Base-by-base conservation (phyloP, 2,888 invertebrate genomes). In the Eupithecia dodoneata region DNA sequence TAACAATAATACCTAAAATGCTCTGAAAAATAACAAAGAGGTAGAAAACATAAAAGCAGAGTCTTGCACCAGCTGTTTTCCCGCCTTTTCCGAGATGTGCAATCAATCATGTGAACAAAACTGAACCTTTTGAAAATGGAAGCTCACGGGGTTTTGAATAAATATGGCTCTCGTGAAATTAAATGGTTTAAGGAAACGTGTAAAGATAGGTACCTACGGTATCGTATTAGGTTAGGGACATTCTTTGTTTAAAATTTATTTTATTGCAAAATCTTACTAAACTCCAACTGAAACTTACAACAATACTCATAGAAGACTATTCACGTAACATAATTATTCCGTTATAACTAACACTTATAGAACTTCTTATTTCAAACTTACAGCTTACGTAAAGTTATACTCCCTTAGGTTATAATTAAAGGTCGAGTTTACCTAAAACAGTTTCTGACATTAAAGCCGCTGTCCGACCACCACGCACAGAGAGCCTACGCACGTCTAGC, bases 91-190 rank as follows among this genome's bases (percentile, higher is more conserved):
- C 66, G 66, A 66, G 70, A 42, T 75, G 78, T 75, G 75, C 75
- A 78, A 75, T 75, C 78, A 78, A 78, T 77, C 77, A 75, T 75
- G 78, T 75, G 77, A 55, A 71, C 52, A 49, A 71, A 73, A 47
- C n/a, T 70, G 47, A 71, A 72, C 75, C 73, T 75, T 77, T 78
- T 67, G 55, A 77, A 77, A 75, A 75, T 77, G 55, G 66, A 70
- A 75, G 71, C 65, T 72, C 81, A 76, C 73, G 78, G 71, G 15
- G 18, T n/a, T 69, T 45, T 42, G 69, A 69, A 45, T 69, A 67
- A 67, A 69, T 69, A 69, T 66, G 65, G 63, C 71, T 45, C 72
- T 55, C 49, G 44, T 71, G 5, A 71, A 75, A 66, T 71, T 71
- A 74, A 59, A 70, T 42, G 45, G 59, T 6, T 63, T 65, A 44